Evolutionary conservation across 2,113 vertebrate species (phyloP), one percentile per base, ranked within the genome.

Genomic region (Protomyctophum bolini): DNA sequence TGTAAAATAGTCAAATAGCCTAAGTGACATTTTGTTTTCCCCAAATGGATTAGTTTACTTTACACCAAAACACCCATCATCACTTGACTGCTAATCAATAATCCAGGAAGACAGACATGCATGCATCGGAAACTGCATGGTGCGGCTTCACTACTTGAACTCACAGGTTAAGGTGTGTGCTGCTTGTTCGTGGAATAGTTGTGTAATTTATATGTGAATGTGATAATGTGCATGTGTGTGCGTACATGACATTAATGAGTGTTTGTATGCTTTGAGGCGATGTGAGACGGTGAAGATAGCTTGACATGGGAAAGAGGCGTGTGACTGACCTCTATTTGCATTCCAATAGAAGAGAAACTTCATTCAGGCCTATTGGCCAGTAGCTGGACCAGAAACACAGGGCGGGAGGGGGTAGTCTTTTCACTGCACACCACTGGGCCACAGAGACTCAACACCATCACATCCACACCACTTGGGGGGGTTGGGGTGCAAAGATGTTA

Each of bases 221-320:
- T 69, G 67, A 59, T 46, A n/a, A n/a, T n/a, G n/a, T n/a, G n/a
- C 33, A 41, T 69, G 67, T 59, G 41, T 48, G 10, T 45, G 6
- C 48, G 54, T 69, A 46, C 3, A 63, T 49, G 21, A 29, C 49
- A 12, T 65, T 52, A 50, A 63, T 63, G 10, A 33, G 58, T 50
- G 45, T 70, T 15, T 70, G 63, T 58, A 41, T 73, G 51, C 29
- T 52, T 56, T 69, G 70, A 65, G 49, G 63, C 67, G n/a, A 58
- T 58, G 50, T 72, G 58, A 56, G 54, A 66, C 15, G 68, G 28
- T 58, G 73, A 62, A 69, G 52, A 76, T 60, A 51, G 71, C 73
- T 83, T 72, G 77, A 75, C 60, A 67, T 76, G 80, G 11, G 71
- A 79, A 71, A 50, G 63, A 84, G 80, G 80, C 50, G 2, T n/a